Percentiles rank a stretch among this genome's conserved stretches.
Evolutionary conservation across 2,797 vertebrate genomes (phyloP).

Genomic region (Fundulus diaphanus): DNA sequence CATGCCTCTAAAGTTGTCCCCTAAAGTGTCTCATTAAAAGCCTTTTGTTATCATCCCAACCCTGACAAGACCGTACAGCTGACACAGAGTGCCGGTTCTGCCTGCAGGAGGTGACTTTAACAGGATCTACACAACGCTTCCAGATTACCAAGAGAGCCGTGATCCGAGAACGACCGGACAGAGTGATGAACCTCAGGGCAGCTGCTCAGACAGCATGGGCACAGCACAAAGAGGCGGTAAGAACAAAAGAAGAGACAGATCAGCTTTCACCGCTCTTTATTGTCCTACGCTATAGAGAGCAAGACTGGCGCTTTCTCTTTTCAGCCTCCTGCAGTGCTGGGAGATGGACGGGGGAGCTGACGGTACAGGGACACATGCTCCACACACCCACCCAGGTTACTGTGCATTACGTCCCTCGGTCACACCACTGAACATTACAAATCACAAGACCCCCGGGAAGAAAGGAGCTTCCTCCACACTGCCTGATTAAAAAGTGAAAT

Average conservation of each 20-base stretch:
- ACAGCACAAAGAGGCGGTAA: constrained; percentile 54
- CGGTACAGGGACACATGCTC: constrained; percentile 31
- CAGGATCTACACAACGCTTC: constrained; percentile 38
- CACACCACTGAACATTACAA: constrained; percentile 70
- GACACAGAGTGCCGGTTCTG: constrained; percentile 37
- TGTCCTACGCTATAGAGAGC: constrained; percentile 50
- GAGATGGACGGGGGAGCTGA: constrained; percentile 33
- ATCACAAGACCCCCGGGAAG: constrained; percentile 59
- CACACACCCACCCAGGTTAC: constrained; percentile 50
- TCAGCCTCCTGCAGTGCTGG: constrained; percentile 47
- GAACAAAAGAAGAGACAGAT: constrained; percentile 65
- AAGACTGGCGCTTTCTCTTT: constrained; percentile 54
- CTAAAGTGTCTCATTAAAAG: constrained; percentile 38
- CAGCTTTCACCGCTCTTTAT: constrained; percentile 70
- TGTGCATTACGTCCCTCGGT: constrained; percentile 60
- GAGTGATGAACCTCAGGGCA: constrained; percentile 57
- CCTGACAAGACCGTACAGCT: constrained; percentile 45
- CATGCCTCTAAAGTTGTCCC: constrained; percentile 32
- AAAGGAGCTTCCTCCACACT: constrained; percentile 39
- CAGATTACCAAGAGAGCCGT: constrained; percentile 39
- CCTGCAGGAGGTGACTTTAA: constrained; percentile 25
- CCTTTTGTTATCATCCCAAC: constrained; percentile 32
- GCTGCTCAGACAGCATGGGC: constrained; percentile 54
- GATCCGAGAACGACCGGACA: constrained; percentile 33
- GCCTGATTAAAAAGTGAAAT: constrained; percentile 70